These are phyloP conservation scores for Gallinago solitaria DNA, from an alignment of 2,797 vertebrate genomes.

Conservation along the genomic window DNA sequence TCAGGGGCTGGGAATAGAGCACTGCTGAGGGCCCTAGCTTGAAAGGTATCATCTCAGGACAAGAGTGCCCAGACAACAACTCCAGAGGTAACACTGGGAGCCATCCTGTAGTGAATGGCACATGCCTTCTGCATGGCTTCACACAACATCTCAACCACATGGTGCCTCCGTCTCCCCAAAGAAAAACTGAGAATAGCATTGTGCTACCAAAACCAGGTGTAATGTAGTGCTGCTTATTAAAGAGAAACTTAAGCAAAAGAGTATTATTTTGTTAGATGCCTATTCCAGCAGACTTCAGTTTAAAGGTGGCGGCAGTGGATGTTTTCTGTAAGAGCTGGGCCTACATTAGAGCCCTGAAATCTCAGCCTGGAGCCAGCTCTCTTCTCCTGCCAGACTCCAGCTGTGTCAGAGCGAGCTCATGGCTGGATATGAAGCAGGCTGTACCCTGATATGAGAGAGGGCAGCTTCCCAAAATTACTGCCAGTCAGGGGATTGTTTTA, in stretches of 20 bases:
- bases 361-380: background rate
- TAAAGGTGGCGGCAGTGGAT: background rate
- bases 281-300: background rate
- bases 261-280: background rate
- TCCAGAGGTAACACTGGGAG: background rate
- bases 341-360: background rate
- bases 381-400: background rate
- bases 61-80: background rate
- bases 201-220: background rate
- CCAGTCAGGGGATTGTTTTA: background rate
- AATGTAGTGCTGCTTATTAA: background rate
- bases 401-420: background rate
- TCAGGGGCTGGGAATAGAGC: background rate
- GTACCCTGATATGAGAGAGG: background rate
- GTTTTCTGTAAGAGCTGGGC: background rate
- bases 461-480: background rate
- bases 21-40: background rate
- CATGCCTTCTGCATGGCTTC: background rate
- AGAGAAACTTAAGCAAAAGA: background rate
- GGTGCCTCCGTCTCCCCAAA: background rate
- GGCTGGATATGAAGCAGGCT: background rate
- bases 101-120: background rate
- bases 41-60: background rate
- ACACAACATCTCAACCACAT: background rate
- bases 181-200: background rate